These are phyloP conservation scores for Pristionchus mayeri DNA, from an alignment of 2,888 invertebrate species.

Conservation along the genomic window DNA sequence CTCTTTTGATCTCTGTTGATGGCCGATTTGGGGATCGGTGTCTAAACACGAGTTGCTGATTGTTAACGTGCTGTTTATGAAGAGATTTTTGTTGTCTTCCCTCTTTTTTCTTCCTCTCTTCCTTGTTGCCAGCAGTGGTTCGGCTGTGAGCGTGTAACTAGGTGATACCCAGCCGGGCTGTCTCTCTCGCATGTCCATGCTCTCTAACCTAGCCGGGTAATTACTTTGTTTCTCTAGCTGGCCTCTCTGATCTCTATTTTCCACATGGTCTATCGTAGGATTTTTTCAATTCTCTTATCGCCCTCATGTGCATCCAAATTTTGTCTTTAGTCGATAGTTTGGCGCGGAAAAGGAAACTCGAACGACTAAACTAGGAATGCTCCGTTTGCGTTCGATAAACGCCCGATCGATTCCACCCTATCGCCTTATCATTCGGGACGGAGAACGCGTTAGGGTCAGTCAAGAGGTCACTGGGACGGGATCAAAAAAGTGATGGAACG, in stretches of 20 bases:
- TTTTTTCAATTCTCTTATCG: neutral
- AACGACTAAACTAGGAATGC: too few species aligned
- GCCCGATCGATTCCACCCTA: too few species aligned
- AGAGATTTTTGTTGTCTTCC: neutral
- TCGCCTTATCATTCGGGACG: too few species aligned
- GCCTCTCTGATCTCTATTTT: neutral
- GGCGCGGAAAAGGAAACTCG: too few species aligned
- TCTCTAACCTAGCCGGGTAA: neutral
- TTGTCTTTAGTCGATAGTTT: too few species aligned
- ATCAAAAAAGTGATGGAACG: too few species aligned
- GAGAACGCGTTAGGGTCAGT: too few species aligned
- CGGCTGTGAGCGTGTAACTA: conserved; percentile 11
- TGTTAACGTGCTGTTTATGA: too few species aligned
- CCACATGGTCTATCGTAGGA: neutral
- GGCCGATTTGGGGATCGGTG: neutral
- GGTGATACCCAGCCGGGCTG: neutral
- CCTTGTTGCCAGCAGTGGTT: neutral
- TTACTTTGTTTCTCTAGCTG: neutral
- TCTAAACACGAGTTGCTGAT: too few species aligned
- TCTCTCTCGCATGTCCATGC: neutral
- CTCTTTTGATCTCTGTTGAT: too few species aligned
- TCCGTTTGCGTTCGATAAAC: too few species aligned
- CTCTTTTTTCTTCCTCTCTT: neutral
- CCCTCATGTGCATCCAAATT: neutral
- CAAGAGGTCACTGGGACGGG: too few species aligned